Conservation (phyloP, 2,888 invertebrate species). For the Aquatica leii region DNA sequence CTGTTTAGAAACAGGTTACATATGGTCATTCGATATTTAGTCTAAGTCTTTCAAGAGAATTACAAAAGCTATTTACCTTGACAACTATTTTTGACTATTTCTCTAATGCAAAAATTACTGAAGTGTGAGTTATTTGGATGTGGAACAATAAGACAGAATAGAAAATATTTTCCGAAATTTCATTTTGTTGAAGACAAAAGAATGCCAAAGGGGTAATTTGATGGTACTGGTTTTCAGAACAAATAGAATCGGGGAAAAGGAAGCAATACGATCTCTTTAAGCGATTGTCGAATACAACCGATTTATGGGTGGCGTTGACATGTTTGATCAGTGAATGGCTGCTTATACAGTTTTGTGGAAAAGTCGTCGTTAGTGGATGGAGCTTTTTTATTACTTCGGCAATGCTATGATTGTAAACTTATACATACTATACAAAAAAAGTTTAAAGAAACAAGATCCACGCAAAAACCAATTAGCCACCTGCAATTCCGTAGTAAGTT, state of each 20-base stretch:
- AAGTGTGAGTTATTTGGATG: slow-evolving; percentile 45
- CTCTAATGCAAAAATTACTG: slow-evolving; percentile 42
- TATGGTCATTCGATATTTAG: slow-evolving; percentile 40
- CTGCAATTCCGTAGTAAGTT: no score
- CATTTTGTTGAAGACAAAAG: slow-evolving; percentile 14
- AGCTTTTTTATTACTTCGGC: slow-evolving; percentile 47
- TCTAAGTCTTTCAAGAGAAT: slow-evolving; percentile 38
- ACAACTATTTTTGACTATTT: slow-evolving; percentile 43
- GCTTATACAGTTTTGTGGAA: slow-evolving; percentile 44
- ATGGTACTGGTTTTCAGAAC: slow-evolving; percentile 40
- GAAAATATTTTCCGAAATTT: slow-evolving; percentile 70
- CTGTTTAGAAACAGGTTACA: slow-evolving; percentile 37
- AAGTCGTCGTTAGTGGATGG: slow-evolving; percentile 48
- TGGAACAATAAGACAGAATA: slow-evolving; percentile 41
- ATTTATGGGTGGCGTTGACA: slow-evolving; percentile 49
- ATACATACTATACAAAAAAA: slow-evolving; percentile 26
- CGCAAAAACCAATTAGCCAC: no score
- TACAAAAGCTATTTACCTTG: no score
- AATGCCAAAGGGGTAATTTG: background rate
- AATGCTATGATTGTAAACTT: slow-evolving; percentile 46
- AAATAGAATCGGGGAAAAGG: slow-evolving; percentile 42
- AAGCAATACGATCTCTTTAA: slow-evolving; percentile 43
- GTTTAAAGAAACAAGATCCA: background rate
- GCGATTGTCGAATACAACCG: slow-evolving; percentile 46
- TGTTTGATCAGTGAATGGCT: slow-evolving; percentile 46